Conservation (phyloP, 2,888 invertebrate genomes). For the Sarcophaga variegata region DNA sequence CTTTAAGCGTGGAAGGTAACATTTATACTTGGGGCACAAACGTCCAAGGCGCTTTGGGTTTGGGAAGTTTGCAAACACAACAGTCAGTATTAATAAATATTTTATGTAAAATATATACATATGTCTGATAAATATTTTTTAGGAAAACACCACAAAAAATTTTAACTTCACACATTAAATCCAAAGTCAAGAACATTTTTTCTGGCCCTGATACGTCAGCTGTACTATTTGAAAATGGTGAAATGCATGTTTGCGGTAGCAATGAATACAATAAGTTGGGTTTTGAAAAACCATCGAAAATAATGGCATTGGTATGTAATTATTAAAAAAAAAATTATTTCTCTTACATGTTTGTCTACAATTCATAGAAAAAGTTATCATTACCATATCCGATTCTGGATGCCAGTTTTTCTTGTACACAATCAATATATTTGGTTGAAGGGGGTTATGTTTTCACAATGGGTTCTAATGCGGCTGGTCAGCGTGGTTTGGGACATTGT, state of each 20-base stretch:
- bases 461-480: constrained; percentile 86
- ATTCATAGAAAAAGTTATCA: constrained; percentile 81
- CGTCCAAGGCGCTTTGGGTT: constrained; percentile 84
- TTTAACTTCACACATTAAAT: constrained; percentile 80
- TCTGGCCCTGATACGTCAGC: constrained; percentile 86
- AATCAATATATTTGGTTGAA: constrained; percentile 85
- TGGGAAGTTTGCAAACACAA: constrained; percentile 77
- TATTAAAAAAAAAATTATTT: constrained; percentile 44
- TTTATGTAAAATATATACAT: neutral
- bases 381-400: constrained; percentile 84
- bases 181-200: constrained; percentile 83
- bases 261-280: constrained; percentile 86
- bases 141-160: constrained; percentile 79
- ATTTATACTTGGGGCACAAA: constrained; percentile 87
- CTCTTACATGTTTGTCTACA: neutral
- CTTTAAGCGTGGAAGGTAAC: constrained; percentile 84
- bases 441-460: constrained; percentile 86
- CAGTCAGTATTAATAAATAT: constrained; percentile 73
- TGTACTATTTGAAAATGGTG: constrained; percentile 84
- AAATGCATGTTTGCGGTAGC: constrained; percentile 85
- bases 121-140: neutral
- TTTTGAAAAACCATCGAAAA: constrained; percentile 80
- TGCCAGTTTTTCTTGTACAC: constrained; percentile 84
- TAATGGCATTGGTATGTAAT: constrained; percentile 77
- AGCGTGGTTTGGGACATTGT: constrained; percentile 83